Base-by-base conservation (phyloP, 1,140 invertebrate species). In the Bombus huntii region DNA sequence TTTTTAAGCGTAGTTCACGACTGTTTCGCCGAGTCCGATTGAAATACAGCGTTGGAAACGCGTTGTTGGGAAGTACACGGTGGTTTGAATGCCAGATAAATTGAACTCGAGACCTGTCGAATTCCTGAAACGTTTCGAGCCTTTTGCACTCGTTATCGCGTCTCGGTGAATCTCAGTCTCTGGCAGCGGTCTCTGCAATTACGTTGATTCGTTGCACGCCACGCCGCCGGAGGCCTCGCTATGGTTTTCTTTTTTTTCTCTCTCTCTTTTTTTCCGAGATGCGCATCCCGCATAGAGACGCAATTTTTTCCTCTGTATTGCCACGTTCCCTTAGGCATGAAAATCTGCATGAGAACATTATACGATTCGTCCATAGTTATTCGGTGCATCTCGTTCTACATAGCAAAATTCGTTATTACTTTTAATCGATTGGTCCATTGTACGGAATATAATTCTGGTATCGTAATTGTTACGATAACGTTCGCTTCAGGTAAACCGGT, bases 1-100 rank as follows among this genome's bases (percentile, higher is more conserved):
- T 74, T 74, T 78, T 57, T 28, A 68, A 59, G 37, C 74, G 47
- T 28, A 53, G 34, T 70, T 83, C 47, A 31, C 73, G 37, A 53
- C 62, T 77, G 25, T 83, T 71, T 53, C 47, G 15, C 62, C 3
- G 4, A 57, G 74, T 9, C 74, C 28, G 82, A 83, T 83, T 57
- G 82, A 78, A 83, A 77, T 42, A 83, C 62, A 57, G 47, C 44
- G 34, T 18, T 37, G 82, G 22, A 31, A 59, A 70, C 44, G 47
- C 34, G 75, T 78, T 83, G 74, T 83, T 78, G 74, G 44, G 42
- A 15, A 66, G 72, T 72, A 74, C 59, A 68, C 42, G 73, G 44
- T n/a, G 42, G 44, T 31, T 65, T 85, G 87, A 88, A 90, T 88
- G 83, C 81, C 84, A 25, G 73, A 88, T 87, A 90, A 90, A 90